These are phyloP conservation scores for Capromys pilorides DNA, from an alignment of 2,797 vertebrate genomes.

Conservation along the genomic window DNA sequence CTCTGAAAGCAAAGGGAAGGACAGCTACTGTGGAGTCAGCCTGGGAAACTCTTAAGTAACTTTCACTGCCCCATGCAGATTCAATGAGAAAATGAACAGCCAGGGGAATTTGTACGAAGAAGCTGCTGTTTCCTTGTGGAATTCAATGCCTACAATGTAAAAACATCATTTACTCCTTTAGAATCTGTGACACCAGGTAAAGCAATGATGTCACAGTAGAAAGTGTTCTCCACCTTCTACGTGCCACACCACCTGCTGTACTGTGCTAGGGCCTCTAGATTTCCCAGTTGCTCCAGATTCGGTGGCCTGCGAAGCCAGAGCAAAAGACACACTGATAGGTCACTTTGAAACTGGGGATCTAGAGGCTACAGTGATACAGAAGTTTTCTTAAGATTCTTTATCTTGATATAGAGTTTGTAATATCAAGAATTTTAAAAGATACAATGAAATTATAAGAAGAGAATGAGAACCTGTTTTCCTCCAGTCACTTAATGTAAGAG, in stretches of 20 bases:
- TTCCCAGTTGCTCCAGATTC: neutral
- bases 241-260: neutral
- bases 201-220: neutral
- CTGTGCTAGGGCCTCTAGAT: neutral
- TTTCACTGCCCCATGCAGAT: no score
- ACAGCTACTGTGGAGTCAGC: neutral
- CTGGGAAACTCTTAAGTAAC: conserved; percentile 76
- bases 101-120: neutral
- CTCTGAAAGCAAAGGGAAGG: no score
- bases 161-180: neutral
- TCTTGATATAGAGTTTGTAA: neutral
- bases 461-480: neutral
- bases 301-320: neutral
- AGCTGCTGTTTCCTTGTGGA: neutral
- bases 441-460: neutral
- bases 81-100: no score
- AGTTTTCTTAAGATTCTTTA: neutral
- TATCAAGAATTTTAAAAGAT: neutral
- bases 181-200: neutral
- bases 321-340: neutral
- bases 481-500: neutral
- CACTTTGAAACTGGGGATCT: neutral
- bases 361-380: neutral
- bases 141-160: neutral
- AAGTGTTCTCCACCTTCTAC: neutral